Conservation (phyloP, 2,888 invertebrate genomes). For the Patella ulyssiponensis region DNA sequence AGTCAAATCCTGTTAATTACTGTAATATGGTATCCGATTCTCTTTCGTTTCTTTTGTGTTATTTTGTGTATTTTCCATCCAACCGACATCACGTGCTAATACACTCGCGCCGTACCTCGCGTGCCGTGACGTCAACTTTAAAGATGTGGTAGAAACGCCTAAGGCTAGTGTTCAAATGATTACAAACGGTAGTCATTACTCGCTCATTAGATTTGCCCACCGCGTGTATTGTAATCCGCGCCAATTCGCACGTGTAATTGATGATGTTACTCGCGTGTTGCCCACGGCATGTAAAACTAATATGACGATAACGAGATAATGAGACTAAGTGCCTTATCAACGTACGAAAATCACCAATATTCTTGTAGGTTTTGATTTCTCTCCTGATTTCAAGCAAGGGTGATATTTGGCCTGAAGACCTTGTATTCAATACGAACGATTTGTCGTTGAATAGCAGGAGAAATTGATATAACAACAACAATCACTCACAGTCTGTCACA, state of each 20-base stretch:
- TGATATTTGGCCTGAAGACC: slow-evolving; percentile 3
- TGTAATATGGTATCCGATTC: not conserved
- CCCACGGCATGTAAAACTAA: slow-evolving; percentile 24
- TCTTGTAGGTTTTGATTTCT: slow-evolving; percentile 25
- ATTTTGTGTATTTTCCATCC: slow-evolving; percentile 5
- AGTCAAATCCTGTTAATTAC: too few species aligned
- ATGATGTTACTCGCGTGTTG: slow-evolving; percentile 19
- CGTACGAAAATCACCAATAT: slow-evolving; percentile 23
- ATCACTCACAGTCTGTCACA: too few species aligned
- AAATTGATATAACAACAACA: slow-evolving; percentile 9
- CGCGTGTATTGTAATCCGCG: slow-evolving; percentile 29
- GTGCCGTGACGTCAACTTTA: slow-evolving; percentile 22
- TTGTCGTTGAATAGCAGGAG: not conserved
- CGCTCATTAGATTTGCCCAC: slow-evolving; percentile 24
- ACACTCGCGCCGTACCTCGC: slow-evolving; percentile 11
- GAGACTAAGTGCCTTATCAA: slow-evolving; percentile 24
- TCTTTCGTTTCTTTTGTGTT: slow-evolving; percentile 2
- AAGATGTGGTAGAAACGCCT: slow-evolving; percentile 18
- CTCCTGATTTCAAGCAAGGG: not conserved
- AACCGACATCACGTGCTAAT: slow-evolving; percentile 6
- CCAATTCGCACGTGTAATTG: slow-evolving; percentile 29
- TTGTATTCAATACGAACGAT: not conserved
- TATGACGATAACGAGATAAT: slow-evolving; percentile 27
- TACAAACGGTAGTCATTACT: slow-evolving; percentile 30
- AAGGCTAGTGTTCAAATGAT: slow-evolving; percentile 26